A percentile compares a stretch with the other conserved stretches of the same genome.
phyloP scores from a whole-genome alignment of 2,888 invertebrate genomes.

The Hylaea fasciaria region DNA sequence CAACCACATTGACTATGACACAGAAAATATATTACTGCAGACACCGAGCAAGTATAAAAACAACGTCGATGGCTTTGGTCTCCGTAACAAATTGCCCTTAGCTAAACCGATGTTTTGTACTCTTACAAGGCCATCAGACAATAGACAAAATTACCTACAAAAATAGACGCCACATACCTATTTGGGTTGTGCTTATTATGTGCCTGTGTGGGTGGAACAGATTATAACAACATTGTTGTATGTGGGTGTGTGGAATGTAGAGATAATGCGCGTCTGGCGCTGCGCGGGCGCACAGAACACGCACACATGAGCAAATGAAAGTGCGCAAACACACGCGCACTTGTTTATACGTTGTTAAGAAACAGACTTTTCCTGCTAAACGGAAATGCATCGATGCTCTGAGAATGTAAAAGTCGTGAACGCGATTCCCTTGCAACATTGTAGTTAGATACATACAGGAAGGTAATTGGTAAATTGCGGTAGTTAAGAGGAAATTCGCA shows the following conservation, averaged over 20 bases:
- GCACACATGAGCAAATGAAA: slow-evolving; percentile 50
- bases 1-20: slow-evolving; percentile 11
- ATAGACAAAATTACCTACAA: slow-evolving; percentile 31
- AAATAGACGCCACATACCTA: slow-evolving; percentile 38
- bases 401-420: slow-evolving; percentile 25
- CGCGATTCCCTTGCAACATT: slow-evolving; percentile 23
- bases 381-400: slow-evolving; percentile 35
- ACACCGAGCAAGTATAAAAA: slow-evolving; percentile 13
- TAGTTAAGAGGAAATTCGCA: too few species aligned
- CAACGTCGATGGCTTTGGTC: slow-evolving; percentile 20
- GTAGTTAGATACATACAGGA: background rate
- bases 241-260: slow-evolving; percentile 55
- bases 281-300: slow-evolving; percentile 51
- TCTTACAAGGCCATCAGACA: slow-evolving; percentile 31
- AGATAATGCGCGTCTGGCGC: slow-evolving; percentile 54
- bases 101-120: slow-evolving; percentile 24
- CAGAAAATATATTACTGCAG: slow-evolving; percentile 13
- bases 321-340: slow-evolving; percentile 44
- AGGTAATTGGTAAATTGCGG: background rate
- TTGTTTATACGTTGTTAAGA: slow-evolving; percentile 40
- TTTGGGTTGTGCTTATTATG: slow-evolving; percentile 46
- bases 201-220: slow-evolving; percentile 46
- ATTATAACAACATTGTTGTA: slow-evolving; percentile 37
- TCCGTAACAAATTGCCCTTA: slow-evolving; percentile 27
- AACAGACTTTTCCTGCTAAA: slow-evolving; percentile 53